Percentiles rank a stretch among this genome's conserved stretches.
Evolutionary conservation across 2,888 invertebrate species (phyloP).

Genomic region (Mantis religiosa): DNA sequence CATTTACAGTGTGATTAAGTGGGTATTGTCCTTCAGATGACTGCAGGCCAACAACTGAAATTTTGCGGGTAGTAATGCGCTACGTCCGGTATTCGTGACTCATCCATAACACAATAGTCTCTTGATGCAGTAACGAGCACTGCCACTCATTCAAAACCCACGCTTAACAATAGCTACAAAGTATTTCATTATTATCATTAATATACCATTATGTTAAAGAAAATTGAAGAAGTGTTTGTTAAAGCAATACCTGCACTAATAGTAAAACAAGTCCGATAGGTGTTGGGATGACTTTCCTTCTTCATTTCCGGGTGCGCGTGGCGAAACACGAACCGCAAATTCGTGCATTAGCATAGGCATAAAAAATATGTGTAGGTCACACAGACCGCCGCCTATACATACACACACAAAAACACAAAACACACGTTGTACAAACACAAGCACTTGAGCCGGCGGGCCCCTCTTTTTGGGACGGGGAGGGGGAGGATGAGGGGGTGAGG

Average conservation of each 20-base stretch:
- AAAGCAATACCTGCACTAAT: not conserved
- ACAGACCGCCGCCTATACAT: not conserved
- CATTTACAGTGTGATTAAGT: not conserved
- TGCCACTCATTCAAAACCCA: too few species aligned
- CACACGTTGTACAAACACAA: not conserved
- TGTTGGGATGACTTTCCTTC: not conserved
- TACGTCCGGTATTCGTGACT: not conserved
- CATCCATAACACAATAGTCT: not conserved
- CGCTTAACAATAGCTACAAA: too few species aligned
- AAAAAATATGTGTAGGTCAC: not conserved
- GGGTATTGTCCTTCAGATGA: not conserved
- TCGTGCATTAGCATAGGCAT: not conserved
- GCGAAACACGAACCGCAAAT: not conserved
- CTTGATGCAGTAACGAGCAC: not conserved
- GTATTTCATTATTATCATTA: too few species aligned
- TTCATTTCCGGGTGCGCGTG: not conserved
- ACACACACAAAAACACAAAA: not conserved
- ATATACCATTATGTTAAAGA: too few species aligned
- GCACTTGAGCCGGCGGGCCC: not conserved
- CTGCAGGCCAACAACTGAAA: not conserved
- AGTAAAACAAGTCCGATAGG: not conserved
- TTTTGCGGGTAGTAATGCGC: not conserved
- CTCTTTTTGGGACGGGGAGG: not conserved
- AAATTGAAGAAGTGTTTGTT: too few species aligned
- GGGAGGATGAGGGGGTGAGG: not conserved